Conservation (phyloP, 1,140 invertebrate genomes). For the Marisa cornuarietis region DNA sequence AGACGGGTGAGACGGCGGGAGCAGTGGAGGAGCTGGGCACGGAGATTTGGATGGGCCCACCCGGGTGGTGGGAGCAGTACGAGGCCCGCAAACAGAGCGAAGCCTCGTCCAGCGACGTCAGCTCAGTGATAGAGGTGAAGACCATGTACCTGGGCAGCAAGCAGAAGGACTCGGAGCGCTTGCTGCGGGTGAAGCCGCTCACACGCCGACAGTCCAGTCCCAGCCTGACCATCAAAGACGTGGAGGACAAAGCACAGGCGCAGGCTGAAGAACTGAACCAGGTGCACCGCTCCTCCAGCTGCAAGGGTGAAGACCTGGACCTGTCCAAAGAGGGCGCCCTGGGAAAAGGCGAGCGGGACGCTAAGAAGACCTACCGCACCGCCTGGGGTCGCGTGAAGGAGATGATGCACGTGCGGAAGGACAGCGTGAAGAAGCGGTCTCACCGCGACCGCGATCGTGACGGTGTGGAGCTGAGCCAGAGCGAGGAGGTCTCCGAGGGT, state of each 20-base stretch:
- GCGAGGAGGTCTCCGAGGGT: conserved; percentile 48
- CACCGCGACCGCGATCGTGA: conserved; percentile 23
- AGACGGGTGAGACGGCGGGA: conserved; percentile 28
- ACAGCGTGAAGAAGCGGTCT: conserved; percentile 70
- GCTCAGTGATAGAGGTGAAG: conserved; percentile 44
- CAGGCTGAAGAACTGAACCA: conserved; percentile 17
- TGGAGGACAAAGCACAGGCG: conserved; percentile 52
- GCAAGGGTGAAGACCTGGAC: conserved; percentile 44
- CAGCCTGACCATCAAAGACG: conserved; percentile 47
- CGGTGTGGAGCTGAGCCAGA: conserved; percentile 10
- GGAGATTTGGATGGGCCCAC: conserved; percentile 61
- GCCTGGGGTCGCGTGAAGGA: conserved; percentile 78
- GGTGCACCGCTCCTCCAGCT: conserved; percentile 52
- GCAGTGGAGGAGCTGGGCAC: conserved; percentile 36
- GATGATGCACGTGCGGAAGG: conserved; percentile 76
- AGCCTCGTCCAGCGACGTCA: conserved; percentile 30
- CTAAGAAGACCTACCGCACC: conserved; percentile 66
- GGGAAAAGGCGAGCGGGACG: conserved; percentile 23
- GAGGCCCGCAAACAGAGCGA: conserved; percentile 28
- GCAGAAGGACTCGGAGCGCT: conserved; percentile 34
- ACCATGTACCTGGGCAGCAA: conserved; percentile 39
- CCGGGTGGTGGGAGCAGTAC: conserved; percentile 57
- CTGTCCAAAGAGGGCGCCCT: conserved; percentile 12
- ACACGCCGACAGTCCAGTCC: conserved; percentile 57
- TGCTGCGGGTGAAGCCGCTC: conserved; percentile 42